phyloP scores from a whole-genome alignment of 2,797 vertebrate genomes.

The Enteromius fasciolatus region DNA sequence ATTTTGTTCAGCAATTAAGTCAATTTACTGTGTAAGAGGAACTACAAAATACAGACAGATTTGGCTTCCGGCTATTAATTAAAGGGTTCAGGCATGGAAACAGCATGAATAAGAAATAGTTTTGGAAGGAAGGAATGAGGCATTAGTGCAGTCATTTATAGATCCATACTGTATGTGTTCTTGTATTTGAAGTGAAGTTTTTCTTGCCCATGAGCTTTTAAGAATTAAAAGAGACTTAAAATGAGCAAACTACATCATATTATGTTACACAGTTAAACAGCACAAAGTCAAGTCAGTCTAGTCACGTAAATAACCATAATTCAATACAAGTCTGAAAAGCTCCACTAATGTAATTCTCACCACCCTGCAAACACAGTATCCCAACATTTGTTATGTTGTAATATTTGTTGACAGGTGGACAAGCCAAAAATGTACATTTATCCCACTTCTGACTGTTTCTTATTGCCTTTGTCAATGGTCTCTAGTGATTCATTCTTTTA shows the following conservation, averaged over 20 bases:
- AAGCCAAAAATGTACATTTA: conserved; percentile 82
- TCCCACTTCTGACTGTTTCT: conserved; percentile 83
- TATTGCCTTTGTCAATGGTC: conserved; percentile 84
- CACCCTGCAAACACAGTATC: conserved; percentile 9
- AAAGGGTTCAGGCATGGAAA: neutral
- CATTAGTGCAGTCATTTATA: neutral
- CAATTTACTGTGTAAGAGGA: neutral
- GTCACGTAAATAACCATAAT: neutral
- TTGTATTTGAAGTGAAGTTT: too few species aligned
- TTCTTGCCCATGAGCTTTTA: too few species aligned
- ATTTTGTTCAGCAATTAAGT: neutral
- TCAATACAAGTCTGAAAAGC: neutral
- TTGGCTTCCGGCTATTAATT: neutral
- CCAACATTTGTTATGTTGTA: conserved; percentile 80
- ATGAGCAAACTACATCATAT: neutral
- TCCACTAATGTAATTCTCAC: neutral
- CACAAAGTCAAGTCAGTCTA: neutral
- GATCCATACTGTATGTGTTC: neutral
- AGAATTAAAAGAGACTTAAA: neutral
- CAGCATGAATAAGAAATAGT: neutral
- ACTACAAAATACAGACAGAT: neutral
- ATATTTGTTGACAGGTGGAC: conserved; percentile 83
- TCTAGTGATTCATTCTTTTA: conserved; percentile 33
- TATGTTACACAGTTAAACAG: neutral
- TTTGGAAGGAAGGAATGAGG: neutral